phyloP scores from a whole-genome alignment of 2,797 vertebrate species.

The Sebastes cheni region DNA sequence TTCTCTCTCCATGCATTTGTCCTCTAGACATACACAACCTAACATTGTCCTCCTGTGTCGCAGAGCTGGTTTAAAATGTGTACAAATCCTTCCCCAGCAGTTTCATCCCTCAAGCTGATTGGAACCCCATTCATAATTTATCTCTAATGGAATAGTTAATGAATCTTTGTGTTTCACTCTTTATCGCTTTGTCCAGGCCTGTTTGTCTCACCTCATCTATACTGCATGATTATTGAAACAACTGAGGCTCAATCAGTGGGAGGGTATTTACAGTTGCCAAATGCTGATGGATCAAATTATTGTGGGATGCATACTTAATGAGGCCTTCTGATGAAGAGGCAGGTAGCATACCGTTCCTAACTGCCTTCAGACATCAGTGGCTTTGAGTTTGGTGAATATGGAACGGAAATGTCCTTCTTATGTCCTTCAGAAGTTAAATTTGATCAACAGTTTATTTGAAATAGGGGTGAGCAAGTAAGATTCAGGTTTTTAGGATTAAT shows the following conservation, averaged over 20 bases:
- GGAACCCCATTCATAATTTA: slow-evolving; percentile 66
- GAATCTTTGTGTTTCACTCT: slow-evolving; percentile 56
- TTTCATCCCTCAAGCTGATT: slow-evolving; percentile 53
- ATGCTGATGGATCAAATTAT: slow-evolving; percentile 58
- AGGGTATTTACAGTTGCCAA: slow-evolving; percentile 62
- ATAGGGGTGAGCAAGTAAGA: neutral
- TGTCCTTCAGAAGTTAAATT: slow-evolving; percentile 19
- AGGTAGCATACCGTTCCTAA: slow-evolving; percentile 7
- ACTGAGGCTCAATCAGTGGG: slow-evolving; percentile 53
- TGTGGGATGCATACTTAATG: slow-evolving; percentile 67
- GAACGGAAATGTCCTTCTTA: neutral
- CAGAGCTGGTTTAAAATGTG: slow-evolving; percentile 29
- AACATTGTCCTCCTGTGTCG: slow-evolving; percentile 11
- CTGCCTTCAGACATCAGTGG: slow-evolving; percentile 6
- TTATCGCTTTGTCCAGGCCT: slow-evolving; percentile 48
- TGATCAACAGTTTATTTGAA: slow-evolving; percentile 2
- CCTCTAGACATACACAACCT: slow-evolving; percentile 26
- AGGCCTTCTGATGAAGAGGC: slow-evolving; percentile 40
- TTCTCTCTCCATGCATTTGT: neutral
- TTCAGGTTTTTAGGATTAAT: neutral
- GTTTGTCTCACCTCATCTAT: slow-evolving; percentile 66
- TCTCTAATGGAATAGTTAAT: slow-evolving; percentile 73
- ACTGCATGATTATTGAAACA: slow-evolving; percentile 64
- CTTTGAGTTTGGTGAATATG: slow-evolving; percentile 3
- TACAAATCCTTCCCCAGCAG: slow-evolving; percentile 35